Percentiles rank a stretch among this genome's conserved stretches.
Conservation (phyloP, 2,888 invertebrate species). For the Thecocarcelia acutangulata region DNA sequence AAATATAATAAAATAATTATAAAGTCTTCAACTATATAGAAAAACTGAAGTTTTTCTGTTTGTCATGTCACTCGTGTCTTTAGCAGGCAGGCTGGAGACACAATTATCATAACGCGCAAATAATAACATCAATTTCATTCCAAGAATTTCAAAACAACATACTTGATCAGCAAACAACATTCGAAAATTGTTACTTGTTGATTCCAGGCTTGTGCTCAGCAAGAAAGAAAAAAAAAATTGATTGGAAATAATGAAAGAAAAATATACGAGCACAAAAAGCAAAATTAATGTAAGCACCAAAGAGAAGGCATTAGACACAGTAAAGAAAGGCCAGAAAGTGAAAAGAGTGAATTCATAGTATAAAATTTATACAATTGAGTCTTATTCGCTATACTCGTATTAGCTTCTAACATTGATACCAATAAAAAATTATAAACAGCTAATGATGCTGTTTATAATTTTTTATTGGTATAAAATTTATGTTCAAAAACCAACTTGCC, state of each 20-base stretch:
- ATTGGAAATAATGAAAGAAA: conserved; percentile 27
- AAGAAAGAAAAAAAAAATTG: conserved; percentile 17
- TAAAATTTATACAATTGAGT: not conserved
- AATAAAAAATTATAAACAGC: too few species aligned
- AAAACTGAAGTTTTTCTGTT: conserved; percentile 1
- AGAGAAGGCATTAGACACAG: conserved; percentile 1
- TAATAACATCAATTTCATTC: conserved; percentile 43
- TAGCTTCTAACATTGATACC: too few species aligned
- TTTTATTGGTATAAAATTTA: too few species aligned
- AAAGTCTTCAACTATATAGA: conserved; percentile 7
- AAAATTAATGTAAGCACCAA: conserved; percentile 61
- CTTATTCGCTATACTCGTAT: too few species aligned
- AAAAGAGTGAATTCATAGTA: conserved; percentile 7
- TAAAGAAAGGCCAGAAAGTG: conserved; percentile 21
- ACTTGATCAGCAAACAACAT: conserved; percentile 28
- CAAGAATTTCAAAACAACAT: conserved; percentile 26
- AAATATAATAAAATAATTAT: conserved; percentile 50
- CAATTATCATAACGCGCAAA: conserved; percentile 40
- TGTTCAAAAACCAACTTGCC: too few species aligned
- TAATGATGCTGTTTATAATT: too few species aligned
- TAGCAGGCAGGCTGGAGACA: conserved; percentile 16
- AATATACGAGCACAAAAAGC: not conserved
- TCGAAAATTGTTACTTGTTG: conserved; percentile 59
- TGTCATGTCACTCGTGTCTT: conserved; percentile 19
- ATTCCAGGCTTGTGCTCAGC: conserved; percentile 29